These are phyloP conservation scores for Allolobophora icterica DNA, from an alignment of 2,888 invertebrate genomes.

Conservation along the genomic window DNA sequence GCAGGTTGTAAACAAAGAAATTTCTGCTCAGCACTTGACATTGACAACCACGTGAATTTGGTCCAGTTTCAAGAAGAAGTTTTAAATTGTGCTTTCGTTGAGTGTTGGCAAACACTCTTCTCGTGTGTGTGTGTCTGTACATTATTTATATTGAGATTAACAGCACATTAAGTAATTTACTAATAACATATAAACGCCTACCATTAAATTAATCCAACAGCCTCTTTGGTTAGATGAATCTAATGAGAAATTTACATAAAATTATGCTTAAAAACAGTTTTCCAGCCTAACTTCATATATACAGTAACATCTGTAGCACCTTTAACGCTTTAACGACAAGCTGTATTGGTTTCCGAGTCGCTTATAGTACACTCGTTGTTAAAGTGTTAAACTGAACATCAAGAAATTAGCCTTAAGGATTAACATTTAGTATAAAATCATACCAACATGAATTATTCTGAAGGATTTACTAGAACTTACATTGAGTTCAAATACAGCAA, in stretches of 20 bases:
- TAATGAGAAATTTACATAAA: not conserved
- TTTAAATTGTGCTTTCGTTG: not conserved
- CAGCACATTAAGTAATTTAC: not conserved
- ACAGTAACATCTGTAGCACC: no score
- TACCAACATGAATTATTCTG: not conserved
- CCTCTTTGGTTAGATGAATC: not conserved
- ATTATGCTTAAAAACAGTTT: not conserved
- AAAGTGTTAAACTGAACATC: not conserved
- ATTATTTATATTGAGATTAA: not conserved
- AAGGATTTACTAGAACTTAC: conserved; percentile 50
- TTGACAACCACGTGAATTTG: not conserved
- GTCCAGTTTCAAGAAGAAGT: not conserved
- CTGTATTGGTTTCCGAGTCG: no score
- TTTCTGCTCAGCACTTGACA: not conserved
- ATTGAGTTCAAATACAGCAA: conserved; percentile 63
- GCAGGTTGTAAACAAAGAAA: not conserved
- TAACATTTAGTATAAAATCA: not conserved
- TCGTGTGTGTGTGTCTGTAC: not conserved
- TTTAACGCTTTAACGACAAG: no score
- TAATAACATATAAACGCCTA: no score
- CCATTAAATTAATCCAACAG: not conserved
- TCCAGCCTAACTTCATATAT: not conserved
- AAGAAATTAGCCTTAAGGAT: not conserved
- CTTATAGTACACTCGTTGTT: no score
- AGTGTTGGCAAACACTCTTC: conserved; percentile 14